Percentiles rank a stretch among this genome's conserved stretches.
Evolutionary conservation across 1,140 invertebrate genomes (phyloP).

Genomic region (Antheraea mylitta): DNA sequence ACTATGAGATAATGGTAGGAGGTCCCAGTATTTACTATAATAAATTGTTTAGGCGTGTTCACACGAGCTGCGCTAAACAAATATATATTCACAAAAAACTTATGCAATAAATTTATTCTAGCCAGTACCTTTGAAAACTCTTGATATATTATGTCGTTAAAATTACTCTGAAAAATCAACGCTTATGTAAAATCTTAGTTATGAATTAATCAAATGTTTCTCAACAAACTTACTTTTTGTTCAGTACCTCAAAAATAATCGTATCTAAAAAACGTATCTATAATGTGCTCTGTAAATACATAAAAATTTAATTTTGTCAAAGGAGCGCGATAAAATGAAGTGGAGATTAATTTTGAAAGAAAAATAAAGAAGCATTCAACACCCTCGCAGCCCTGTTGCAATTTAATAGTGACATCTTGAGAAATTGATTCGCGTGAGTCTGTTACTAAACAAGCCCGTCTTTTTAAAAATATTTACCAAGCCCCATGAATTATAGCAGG

Average conservation of each 20-base stretch:
- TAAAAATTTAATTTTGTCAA: background rate
- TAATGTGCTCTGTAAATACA: background rate
- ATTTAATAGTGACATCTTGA: conserved; percentile 39
- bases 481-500: background rate
- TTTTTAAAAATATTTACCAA: background rate
- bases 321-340: background rate
- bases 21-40: background rate
- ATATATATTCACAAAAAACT: background rate
- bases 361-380: conserved; percentile 25
- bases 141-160: too few species aligned
- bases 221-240: too few species aligned
- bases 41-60: background rate
- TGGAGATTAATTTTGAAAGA: conserved; percentile 18
- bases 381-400: conserved; percentile 23
- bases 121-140: too few species aligned
- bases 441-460: conserved; percentile 31
- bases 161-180: too few species aligned
- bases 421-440: conserved; percentile 44
- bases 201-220: too few species aligned
- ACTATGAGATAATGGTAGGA: background rate
- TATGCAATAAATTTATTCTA: too few species aligned
- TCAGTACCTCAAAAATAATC: too few species aligned
- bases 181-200: too few species aligned
- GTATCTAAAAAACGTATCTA: too few species aligned
- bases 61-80: background rate